phyloP scores from a whole-genome alignment of 2,888 invertebrate genomes.

The Bugulina stolonifera region DNA sequence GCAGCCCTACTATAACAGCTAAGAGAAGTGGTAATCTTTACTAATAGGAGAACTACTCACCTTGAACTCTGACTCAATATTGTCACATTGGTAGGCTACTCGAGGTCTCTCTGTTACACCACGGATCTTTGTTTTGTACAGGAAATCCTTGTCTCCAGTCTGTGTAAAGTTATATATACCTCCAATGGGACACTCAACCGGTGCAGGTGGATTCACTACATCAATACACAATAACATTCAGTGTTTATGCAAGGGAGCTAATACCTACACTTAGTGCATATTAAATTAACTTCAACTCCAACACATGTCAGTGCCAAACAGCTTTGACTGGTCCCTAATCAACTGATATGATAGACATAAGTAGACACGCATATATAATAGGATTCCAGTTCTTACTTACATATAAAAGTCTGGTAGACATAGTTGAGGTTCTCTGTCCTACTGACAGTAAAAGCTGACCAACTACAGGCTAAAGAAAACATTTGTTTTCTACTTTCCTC shows the following conservation, averaged over 20 bases:
- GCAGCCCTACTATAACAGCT: neutral
- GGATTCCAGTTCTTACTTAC: neutral
- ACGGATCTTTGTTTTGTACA: constrained; percentile 84
- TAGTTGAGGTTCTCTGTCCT: constrained; percentile 30
- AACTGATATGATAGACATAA: too few relatives aligned
- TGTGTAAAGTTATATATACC: constrained; percentile 93
- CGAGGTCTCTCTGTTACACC: constrained; percentile 90
- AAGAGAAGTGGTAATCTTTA: neutral
- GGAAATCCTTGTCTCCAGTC: constrained; percentile 39
- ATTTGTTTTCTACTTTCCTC: constrained; percentile 41
- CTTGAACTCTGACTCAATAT: constrained; percentile 89
- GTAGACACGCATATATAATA: too few relatives aligned
- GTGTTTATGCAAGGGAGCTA: too few relatives aligned
- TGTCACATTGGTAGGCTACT: constrained; percentile 83
- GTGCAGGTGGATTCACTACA: constrained; percentile 63
- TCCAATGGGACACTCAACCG: constrained; percentile 89
- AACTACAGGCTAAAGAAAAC: constrained; percentile 51
- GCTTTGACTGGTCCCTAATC: too few relatives aligned
- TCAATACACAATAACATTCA: too few relatives aligned
- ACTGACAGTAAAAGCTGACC: constrained; percentile 52
- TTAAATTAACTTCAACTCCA: too few relatives aligned
- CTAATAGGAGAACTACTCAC: neutral
- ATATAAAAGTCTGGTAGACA: constrained; percentile 25
- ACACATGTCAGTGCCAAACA: too few relatives aligned
- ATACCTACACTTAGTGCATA: too few relatives aligned